Conservation (phyloP, 2,113 vertebrate species). For the Bubo blakistoni region DNA sequence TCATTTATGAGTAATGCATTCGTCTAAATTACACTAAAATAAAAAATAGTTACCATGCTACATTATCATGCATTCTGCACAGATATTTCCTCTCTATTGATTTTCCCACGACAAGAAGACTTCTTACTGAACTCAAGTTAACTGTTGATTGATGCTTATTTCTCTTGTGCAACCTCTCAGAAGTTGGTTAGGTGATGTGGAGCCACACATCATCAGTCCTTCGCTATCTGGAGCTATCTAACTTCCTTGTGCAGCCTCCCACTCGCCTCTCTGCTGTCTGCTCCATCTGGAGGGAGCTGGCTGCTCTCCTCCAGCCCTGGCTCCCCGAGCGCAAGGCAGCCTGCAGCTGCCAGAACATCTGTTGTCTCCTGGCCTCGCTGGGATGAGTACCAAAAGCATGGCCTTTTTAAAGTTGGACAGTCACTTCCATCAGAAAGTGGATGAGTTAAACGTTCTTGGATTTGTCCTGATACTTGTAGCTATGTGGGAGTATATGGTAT, state of each 20-base stretch:
- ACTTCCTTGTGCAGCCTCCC: conserved; percentile 24
- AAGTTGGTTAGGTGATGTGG: background rate
- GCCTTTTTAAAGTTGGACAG: conserved; percentile 38
- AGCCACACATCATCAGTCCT: conserved; percentile 28
- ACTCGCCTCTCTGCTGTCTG: background rate
- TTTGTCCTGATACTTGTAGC: conserved; percentile 5
- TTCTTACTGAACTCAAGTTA: background rate
- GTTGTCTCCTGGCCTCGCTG: conserved; percentile 39
- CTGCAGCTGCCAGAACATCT: conserved; percentile 70
- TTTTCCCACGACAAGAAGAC: conserved; percentile 1
- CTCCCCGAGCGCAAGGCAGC: background rate
- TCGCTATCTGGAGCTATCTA: background rate
- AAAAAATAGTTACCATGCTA: background rate
- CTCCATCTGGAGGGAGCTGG: conserved; percentile 54
- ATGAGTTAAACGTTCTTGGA: conserved; percentile 6
- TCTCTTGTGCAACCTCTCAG: background rate
- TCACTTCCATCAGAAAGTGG: background rate
- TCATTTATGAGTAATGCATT: conserved; percentile 48
- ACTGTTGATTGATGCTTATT: background rate
- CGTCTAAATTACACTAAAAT: conserved; percentile 28
- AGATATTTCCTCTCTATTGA: conserved; percentile 5
- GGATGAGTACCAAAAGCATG: conserved; percentile 3
- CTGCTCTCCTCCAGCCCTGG: conserved; percentile 30
- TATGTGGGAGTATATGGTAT: background rate
- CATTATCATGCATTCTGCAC: background rate